These are phyloP conservation scores for Apistogramma diplotaenia DNA, from an alignment of 2,113 vertebrate genomes.

Conservation along the genomic window DNA sequence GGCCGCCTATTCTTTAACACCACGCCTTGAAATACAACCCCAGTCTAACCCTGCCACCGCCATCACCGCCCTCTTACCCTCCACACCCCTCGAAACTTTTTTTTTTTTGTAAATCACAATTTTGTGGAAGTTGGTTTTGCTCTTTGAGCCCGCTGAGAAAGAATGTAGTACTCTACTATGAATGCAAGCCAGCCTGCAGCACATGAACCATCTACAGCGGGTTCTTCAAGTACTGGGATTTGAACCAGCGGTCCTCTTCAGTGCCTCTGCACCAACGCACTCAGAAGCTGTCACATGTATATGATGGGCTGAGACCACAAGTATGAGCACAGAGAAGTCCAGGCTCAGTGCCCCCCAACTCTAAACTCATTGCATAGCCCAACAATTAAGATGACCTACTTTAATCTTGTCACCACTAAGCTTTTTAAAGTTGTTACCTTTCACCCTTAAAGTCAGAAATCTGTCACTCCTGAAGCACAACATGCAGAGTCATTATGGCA, in stretches of 20 bases:
- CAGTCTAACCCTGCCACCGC: not conserved
- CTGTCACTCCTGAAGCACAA: not conserved
- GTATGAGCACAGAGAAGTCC: slow-evolving; percentile 59
- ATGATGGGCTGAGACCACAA: slow-evolving; percentile 63
- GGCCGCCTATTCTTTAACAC: slow-evolving; percentile 59
- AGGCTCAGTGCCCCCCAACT: slow-evolving; percentile 61
- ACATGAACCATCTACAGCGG: not conserved
- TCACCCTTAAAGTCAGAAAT: not conserved
- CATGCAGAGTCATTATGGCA: not conserved
- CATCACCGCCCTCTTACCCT: not conserved
- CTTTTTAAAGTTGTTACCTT: not conserved
- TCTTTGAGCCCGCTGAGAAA: slow-evolving; percentile 35
- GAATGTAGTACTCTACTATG: not conserved
- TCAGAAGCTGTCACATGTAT: slow-evolving; percentile 55
- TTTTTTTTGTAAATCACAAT: slow-evolving; percentile 31
- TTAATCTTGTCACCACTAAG: not conserved
- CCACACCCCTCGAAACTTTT: not conserved
- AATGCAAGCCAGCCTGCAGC: not conserved
- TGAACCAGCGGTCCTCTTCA: slow-evolving; percentile 1
- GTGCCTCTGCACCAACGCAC: slow-evolving; percentile 17
- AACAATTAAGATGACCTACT: slow-evolving; percentile 19
- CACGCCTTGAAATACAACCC: slow-evolving; percentile 70
- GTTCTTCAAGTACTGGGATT: not conserved
- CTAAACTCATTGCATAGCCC: slow-evolving; percentile 69
- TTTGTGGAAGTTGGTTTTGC: slow-evolving; percentile 60